These are phyloP conservation scores for Napeogenes inachia DNA, from an alignment of 2,888 invertebrate species.

Conservation along the genomic window DNA sequence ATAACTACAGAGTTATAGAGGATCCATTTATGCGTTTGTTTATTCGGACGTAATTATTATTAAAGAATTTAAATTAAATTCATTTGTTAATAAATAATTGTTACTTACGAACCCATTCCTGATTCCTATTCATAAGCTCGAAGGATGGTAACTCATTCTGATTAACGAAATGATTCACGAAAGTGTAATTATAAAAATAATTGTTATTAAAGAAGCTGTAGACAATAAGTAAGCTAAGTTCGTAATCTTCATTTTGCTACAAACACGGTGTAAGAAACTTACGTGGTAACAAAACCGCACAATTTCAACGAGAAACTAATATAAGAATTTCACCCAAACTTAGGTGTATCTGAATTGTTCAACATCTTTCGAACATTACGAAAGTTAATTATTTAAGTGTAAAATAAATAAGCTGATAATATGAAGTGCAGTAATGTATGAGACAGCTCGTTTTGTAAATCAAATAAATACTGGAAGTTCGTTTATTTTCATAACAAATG, in stretches of 20 bases:
- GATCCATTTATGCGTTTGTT: no score
- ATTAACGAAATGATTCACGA: no score
- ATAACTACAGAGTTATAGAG: not conserved
- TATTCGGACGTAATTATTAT: no score
- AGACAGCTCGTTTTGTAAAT: constrained; percentile 45
- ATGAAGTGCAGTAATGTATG: constrained; percentile 19
- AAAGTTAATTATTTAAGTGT: constrained; percentile 14
- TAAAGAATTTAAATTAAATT: no score
- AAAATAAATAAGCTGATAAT: constrained; percentile 5
- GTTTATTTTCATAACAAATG: constrained; percentile 55
- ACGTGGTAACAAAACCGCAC: constrained; percentile 13
- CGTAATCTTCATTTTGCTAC: not conserved
- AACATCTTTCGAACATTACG: constrained; percentile 17
- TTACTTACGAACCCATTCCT: no score
- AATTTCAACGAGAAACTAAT: constrained; percentile 22
- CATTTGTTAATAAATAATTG: no score
- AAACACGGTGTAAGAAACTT: not conserved
- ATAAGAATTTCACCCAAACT: constrained; percentile 24
- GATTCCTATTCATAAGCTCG: no score
- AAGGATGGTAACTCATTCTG: no score
- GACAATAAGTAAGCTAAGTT: not conserved
- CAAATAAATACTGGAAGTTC: constrained; percentile 50
- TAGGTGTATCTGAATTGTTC: constrained; percentile 25
- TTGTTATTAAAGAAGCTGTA: not conserved
- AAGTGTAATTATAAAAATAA: not conserved